A percentile compares a stretch with the other conserved stretches of the same genome.
phyloP scores from a whole-genome alignment of 2,888 invertebrate species.

The Ophion costatus region DNA sequence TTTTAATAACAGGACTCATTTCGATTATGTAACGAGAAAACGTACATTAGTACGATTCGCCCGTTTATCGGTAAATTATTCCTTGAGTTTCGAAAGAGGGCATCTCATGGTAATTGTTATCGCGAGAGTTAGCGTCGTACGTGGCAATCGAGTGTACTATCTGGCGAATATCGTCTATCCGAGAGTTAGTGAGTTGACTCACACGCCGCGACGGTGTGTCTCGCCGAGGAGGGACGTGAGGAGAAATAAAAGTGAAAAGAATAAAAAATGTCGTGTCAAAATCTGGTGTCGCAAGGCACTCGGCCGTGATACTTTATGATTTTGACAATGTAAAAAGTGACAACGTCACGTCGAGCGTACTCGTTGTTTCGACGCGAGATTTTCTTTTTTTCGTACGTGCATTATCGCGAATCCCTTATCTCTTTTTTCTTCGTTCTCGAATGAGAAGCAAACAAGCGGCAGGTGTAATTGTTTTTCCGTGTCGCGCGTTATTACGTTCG shows the following conservation, averaged over 20 bases:
- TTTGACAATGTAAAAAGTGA: constrained; percentile 39
- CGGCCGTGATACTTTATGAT: constrained; percentile 6
- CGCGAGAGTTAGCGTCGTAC: constrained; percentile 13
- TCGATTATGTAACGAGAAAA: too few species aligned
- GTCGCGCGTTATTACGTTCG: neutral
- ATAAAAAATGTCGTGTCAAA: constrained; percentile 35
- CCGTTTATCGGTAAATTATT: neutral
- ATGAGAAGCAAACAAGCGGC: constrained; percentile 18
- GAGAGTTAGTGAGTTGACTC: constrained; percentile 31
- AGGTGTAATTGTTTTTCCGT: constrained; percentile 28
- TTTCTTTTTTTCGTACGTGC: neutral
- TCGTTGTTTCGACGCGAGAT: constrained; percentile 17
- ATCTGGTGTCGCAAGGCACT: constrained; percentile 15
- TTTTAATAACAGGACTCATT: too few species aligned
- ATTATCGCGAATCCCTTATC: constrained; percentile 39
- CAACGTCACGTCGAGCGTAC: constrained; percentile 17
- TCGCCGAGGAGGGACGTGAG: constrained; percentile 5
- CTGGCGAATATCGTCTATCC: constrained; percentile 1
- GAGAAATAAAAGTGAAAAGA: constrained; percentile 10
- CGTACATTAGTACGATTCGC: too few species aligned
- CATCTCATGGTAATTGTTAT: neutral
- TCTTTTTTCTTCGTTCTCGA: neutral
- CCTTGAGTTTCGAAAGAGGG: too few species aligned
- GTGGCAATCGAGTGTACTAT: constrained; percentile 34
- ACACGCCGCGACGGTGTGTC: constrained; percentile 14